These are phyloP conservation scores for Diabrotica undecimpunctata DNA, from an alignment of 1,140 invertebrate genomes.

Conservation along the genomic window DNA sequence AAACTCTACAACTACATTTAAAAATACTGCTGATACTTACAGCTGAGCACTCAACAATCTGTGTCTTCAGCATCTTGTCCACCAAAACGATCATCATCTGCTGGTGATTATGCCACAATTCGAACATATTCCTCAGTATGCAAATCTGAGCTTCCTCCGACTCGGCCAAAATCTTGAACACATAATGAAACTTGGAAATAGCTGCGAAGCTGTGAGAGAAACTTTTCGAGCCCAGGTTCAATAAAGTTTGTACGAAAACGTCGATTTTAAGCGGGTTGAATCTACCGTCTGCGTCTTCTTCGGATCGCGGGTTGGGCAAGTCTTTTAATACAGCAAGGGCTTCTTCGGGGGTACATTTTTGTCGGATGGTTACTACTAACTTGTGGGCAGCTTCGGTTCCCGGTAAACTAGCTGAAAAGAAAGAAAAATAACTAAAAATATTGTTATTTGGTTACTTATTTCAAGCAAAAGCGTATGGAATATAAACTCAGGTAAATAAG, in stretches of 20 bases:
- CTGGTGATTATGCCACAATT: conserved; percentile 91
- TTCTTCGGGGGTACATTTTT: conserved; percentile 87
- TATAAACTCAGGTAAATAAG: too few relatives aligned
- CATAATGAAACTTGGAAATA: conserved; percentile 93
- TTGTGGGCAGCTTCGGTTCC: conserved; percentile 81
- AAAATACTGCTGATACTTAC: conserved; percentile 51
- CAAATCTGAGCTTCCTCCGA: conserved; percentile 95
- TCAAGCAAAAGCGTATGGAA: too few relatives aligned
- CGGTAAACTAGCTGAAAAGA: conserved; percentile 66
- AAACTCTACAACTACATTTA: too few relatives aligned
- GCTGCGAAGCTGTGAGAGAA: conserved; percentile 98
- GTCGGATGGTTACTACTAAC: conserved; percentile 78
- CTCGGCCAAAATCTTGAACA: conserved; percentile 88
- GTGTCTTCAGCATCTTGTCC: conserved; percentile 96
- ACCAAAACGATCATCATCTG: conserved; percentile 96
- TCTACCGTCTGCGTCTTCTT: conserved; percentile 60
- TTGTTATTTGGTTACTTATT: too few relatives aligned
- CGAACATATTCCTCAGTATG: conserved; percentile 88
- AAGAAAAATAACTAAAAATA: not conserved
- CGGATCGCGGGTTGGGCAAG: conserved; percentile 68
- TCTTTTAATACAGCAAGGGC: conserved; percentile 85
- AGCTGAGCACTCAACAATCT: conserved; percentile 93
- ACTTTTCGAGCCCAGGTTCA: conserved; percentile 92
- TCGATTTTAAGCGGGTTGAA: conserved; percentile 93
- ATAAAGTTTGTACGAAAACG: conserved; percentile 91